phyloP scores from a whole-genome alignment of 2,113 vertebrate species.

The Misgurnus mizolepis region DNA sequence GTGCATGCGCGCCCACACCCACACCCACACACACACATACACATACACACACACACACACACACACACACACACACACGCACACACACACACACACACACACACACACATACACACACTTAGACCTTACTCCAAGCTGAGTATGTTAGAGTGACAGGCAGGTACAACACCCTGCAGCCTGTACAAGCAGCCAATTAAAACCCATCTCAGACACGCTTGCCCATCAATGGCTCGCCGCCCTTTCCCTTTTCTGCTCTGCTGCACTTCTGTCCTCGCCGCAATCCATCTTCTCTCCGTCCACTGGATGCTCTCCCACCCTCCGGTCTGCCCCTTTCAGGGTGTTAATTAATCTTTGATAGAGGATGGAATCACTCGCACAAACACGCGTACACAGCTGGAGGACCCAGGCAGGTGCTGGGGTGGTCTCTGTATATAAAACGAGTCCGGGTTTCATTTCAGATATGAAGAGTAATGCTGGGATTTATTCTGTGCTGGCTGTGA shows the following conservation, averaged over 20 bases:
- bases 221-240: background rate
- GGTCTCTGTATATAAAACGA: conserved; percentile 23
- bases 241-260: conserved; percentile 16
- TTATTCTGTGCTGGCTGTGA: background rate
- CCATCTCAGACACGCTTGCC: conserved; percentile 1
- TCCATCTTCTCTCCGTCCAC: conserved; percentile 14
- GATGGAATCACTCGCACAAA: background rate
- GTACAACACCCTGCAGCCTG: conserved; percentile 40
- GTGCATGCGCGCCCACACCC: too few relatives aligned
- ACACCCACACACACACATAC: too few relatives aligned
- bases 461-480: background rate
- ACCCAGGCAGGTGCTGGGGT: background rate
- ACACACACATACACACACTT: background rate
- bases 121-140: background rate
- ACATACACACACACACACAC: background rate
- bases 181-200: conserved; percentile 51
- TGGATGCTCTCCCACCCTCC: conserved; percentile 16
- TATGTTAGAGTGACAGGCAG: conserved; percentile 36
- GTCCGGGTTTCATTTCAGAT: conserved; percentile 4
- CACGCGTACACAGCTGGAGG: conserved; percentile 5
- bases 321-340: conserved; percentile 23
- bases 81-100: background rate
- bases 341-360: conserved; percentile 40
- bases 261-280: background rate
- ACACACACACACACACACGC: background rate